Evolutionary conservation across 2,797 vertebrate species (phyloP).

Genomic region (Chrosomus eos): DNA sequence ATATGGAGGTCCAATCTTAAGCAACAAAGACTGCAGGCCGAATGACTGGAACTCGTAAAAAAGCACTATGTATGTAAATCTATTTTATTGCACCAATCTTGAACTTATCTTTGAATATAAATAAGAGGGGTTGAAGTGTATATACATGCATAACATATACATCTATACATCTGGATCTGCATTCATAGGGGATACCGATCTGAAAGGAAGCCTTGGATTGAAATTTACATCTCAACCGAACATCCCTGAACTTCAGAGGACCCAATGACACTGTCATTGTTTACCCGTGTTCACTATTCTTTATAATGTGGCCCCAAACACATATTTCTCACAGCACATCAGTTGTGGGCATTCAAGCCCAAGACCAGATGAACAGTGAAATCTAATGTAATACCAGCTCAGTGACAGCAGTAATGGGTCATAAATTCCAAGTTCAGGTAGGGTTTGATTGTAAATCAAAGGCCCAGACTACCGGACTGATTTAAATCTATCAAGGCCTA

Average conservation of each 20-base stretch:
- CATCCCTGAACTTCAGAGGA: slow-evolving; percentile 37
- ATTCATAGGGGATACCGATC: slow-evolving; percentile 5
- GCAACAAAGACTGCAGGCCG: slow-evolving; percentile 30
- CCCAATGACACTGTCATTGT: slow-evolving; percentile 41
- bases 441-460: slow-evolving; percentile 79
- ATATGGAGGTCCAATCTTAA: slow-evolving; percentile 18
- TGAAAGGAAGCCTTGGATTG: slow-evolving; percentile 14
- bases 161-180: background rate
- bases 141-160: background rate
- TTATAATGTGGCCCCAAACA: slow-evolving; percentile 31
- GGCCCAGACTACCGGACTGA: slow-evolving; percentile 68
- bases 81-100: slow-evolving; percentile 35
- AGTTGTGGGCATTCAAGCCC: slow-evolving; percentile 54
- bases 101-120: slow-evolving; percentile 44
- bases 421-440: slow-evolving; percentile 78
- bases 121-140: slow-evolving; percentile 6
- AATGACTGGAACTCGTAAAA: slow-evolving; percentile 32
- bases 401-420: slow-evolving; percentile 77
- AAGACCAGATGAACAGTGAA: slow-evolving; percentile 69
- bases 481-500: slow-evolving; percentile 74
- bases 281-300: slow-evolving; percentile 32
- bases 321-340: slow-evolving; percentile 57
- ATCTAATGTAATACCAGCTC: slow-evolving; percentile 74
- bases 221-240: slow-evolving; percentile 44
- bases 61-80: slow-evolving; percentile 49